Conservation (phyloP, 2,113 vertebrate species). For the Prionailurus bengalensis region DNA sequence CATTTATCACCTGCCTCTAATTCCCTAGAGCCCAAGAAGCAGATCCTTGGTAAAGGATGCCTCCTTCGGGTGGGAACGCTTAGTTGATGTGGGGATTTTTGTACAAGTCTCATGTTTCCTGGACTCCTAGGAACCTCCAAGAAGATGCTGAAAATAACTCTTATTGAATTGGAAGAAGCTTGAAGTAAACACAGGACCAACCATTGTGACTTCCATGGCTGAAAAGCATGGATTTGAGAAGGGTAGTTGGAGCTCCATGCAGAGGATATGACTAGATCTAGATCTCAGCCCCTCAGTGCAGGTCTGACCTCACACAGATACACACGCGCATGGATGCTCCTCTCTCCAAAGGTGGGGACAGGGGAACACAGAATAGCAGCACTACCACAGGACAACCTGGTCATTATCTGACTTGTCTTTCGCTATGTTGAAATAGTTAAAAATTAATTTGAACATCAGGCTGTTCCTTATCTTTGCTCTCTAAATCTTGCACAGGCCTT, state of each 20-base stretch:
- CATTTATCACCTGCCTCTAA: background rate
- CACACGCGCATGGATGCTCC: rapidly evolving
- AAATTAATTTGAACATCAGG: background rate
- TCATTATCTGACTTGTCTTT: background rate
- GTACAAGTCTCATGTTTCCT: background rate
- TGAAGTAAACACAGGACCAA: background rate
- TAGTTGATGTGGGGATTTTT: background rate
- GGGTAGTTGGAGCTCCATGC: background rate
- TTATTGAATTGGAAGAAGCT: background rate
- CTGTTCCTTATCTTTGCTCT: background rate
- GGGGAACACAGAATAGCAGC: background rate
- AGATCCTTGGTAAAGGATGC: background rate
- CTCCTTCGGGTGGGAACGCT: background rate
- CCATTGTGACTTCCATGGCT: background rate
- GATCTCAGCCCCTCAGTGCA: background rate
- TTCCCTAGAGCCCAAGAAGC: background rate
- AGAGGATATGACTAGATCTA: background rate
- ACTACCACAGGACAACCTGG: background rate
- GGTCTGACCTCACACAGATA: background rate
- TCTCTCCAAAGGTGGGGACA: background rate
- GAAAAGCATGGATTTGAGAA: background rate
- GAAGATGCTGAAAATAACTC: background rate
- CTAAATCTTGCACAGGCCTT: background rate
- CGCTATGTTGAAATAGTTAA: background rate
- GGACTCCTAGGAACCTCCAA: background rate